Conservation (phyloP, 2,888 invertebrate species). For the Hyposoter dolosus region DNA sequence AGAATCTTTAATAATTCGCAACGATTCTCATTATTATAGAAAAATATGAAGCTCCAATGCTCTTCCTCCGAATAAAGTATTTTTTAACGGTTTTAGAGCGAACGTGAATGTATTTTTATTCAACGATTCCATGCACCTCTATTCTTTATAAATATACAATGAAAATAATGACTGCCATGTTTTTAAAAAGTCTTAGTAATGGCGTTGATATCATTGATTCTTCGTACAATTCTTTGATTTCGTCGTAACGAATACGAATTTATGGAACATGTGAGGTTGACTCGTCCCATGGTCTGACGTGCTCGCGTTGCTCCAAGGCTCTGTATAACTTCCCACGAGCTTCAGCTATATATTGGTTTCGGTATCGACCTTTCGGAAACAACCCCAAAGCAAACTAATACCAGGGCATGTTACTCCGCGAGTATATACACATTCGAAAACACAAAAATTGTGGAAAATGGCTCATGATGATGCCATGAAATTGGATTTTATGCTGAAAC, state of each 20-base stretch:
- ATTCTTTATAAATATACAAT: too few species aligned
- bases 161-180: not conserved
- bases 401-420: conserved; percentile 19
- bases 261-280: conserved; percentile 34
- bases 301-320: conserved; percentile 7
- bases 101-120: too few species aligned
- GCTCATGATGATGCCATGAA: not conserved
- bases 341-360: conserved; percentile 57
- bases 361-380: conserved; percentile 61
- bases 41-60: too few species aligned
- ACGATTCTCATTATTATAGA: too few species aligned
- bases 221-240: not conserved
- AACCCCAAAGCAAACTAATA: conserved; percentile 40
- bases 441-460: not conserved
- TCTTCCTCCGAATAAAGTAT: too few species aligned
- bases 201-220: not conserved
- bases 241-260: conserved; percentile 22
- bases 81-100: too few species aligned
- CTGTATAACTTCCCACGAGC: conserved; percentile 22
- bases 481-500: not conserved
- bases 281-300: conserved; percentile 1
- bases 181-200: not conserved
- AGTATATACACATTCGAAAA: not conserved
- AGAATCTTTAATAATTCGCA: too few species aligned
- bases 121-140: too few species aligned